Conservation (phyloP, 2,797 vertebrate species). For the Leuciscus waleckii region DNA sequence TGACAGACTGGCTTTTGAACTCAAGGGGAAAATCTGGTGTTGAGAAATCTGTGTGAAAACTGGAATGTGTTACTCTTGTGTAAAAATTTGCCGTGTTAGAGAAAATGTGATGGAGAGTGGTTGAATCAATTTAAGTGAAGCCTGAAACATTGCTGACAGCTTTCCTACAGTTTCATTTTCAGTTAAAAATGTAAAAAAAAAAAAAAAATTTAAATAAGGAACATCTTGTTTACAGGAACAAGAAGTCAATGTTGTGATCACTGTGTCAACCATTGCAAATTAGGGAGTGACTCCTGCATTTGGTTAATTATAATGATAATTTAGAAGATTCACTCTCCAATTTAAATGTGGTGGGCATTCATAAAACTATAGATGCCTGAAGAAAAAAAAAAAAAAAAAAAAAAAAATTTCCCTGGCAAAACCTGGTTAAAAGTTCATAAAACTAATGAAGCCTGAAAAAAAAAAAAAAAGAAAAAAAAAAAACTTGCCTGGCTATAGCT, state of each 20-base stretch:
- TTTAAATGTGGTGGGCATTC: background rate
- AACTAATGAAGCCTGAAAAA: background rate
- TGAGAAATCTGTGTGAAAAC: constrained; percentile 31
- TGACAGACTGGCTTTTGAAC: constrained; percentile 37
- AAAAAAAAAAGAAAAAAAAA: background rate
- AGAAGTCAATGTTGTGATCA: background rate
- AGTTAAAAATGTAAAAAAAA: background rate
- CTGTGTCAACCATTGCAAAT: background rate
- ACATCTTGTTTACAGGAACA: background rate
- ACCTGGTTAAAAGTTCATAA: too few species aligned
- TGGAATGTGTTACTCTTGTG: background rate
- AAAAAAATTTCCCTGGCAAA: too few species aligned
- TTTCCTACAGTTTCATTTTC: background rate
- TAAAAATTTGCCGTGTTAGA: background rate
- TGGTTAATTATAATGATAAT: background rate
- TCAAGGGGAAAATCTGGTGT: constrained; percentile 13
- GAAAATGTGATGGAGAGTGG: constrained; percentile 15
- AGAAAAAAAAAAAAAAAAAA: background rate
- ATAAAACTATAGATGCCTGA: background rate
- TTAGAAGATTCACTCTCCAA: background rate
- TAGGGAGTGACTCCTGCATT: background rate
- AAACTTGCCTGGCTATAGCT: background rate
- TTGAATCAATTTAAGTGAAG: background rate
- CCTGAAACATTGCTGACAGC: background rate
- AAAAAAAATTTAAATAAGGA: background rate